These are phyloP conservation scores for Sinella curviseta DNA, from an alignment of 1,140 invertebrate species.

Conservation along the genomic window DNA sequence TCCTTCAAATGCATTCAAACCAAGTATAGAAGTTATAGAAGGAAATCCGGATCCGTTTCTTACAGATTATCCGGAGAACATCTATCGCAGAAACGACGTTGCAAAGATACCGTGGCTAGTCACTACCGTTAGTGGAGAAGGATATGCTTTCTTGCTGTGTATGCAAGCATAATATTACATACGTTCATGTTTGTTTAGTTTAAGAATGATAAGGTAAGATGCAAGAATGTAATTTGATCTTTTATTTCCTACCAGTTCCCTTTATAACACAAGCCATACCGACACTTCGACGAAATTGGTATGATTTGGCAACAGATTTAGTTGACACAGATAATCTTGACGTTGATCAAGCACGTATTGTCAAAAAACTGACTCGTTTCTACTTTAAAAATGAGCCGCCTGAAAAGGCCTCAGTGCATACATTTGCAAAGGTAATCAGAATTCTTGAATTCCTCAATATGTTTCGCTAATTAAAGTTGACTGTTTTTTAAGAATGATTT, in stretches of 20 bases:
- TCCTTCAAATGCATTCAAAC: slow-evolving; percentile 12
- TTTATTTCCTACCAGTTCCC: neutral
- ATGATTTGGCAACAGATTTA: neutral
- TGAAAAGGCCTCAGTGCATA: slow-evolving; percentile 8
- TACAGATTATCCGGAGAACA: slow-evolving; percentile 6
- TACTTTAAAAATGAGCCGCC: slow-evolving; percentile 10
- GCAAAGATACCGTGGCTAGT: slow-evolving; percentile 9
- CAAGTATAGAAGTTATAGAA: slow-evolving; percentile 18
- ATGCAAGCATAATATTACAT: neutral
- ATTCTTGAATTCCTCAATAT: neutral
- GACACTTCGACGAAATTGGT: slow-evolving; percentile 8
- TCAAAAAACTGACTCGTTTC: slow-evolving; percentile 5
- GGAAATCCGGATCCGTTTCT: slow-evolving; percentile 13
- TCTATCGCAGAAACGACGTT: slow-evolving; percentile 4
- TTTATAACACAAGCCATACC: neutral
- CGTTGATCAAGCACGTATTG: neutral
- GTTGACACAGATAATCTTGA: neutral
- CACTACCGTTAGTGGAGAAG: slow-evolving; percentile 1
- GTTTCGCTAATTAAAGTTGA: neutral
- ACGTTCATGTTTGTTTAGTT: too few species aligned
- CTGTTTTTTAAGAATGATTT: neutral
- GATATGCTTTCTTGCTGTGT: slow-evolving; percentile 15
- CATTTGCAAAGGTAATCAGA: neutral
- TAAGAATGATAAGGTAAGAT: neutral
- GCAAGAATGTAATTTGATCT: neutral